Evolutionary conservation across 2,888 invertebrate species (phyloP).

Genomic region (Hydrotaea cyrtoneurina): DNA sequence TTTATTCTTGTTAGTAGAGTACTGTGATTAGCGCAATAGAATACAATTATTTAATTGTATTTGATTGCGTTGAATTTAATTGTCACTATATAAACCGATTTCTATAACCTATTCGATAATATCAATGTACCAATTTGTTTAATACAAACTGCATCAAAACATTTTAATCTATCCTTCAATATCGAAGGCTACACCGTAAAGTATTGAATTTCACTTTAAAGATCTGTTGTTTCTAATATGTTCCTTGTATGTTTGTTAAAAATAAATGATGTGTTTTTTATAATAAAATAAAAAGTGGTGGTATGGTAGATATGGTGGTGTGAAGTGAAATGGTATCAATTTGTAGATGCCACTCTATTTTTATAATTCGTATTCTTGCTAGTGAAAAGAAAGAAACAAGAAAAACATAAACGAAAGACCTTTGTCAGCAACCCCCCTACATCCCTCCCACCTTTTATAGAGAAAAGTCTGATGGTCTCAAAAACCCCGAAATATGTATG

Average conservation of each 20-base stretch:
- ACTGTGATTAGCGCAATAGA: too few species aligned
- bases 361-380: neutral
- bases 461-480: neutral
- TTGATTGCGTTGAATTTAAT: too few species aligned
- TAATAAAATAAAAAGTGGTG: neutral
- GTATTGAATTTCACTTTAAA: neutral
- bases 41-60: too few species aligned
- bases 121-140: neutral
- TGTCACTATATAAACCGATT: too few species aligned
- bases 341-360: neutral
- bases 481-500: constrained; percentile 24
- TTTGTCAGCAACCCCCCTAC: neutral
- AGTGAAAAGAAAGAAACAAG: neutral
- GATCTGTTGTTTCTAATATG: neutral
- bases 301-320: neutral
- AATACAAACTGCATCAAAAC: neutral
- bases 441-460: neutral
- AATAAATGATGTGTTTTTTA: neutral
- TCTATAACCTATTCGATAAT: too few species aligned
- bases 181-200: neutral
- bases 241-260: neutral
- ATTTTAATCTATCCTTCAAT: neutral
- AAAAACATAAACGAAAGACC: constrained; percentile 5
- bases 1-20: too few species aligned
- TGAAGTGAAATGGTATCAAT: neutral